These are phyloP conservation scores for Euproctis similis DNA, from an alignment of 2,888 invertebrate species.

Conservation along the genomic window DNA sequence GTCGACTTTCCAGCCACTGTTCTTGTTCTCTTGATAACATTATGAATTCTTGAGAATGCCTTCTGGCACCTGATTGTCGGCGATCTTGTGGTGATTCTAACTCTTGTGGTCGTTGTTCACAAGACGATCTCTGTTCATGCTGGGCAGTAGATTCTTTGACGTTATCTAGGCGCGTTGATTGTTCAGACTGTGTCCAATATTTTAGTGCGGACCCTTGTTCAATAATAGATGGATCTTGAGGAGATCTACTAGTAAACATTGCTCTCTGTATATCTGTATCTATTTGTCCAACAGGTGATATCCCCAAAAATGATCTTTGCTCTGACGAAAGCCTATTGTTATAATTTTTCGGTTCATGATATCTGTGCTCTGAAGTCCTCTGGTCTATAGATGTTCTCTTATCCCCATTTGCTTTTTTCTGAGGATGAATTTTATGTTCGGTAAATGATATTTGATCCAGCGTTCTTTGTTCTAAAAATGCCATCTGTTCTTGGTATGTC, in stretches of 20 bases:
- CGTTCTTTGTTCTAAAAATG: slow-evolving; percentile 1
- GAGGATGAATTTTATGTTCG: slow-evolving; percentile 9
- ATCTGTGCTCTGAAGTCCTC: background rate
- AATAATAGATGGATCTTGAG: slow-evolving; percentile 11
- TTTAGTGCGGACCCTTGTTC: slow-evolving; percentile 12
- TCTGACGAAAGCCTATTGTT: slow-evolving; percentile 5
- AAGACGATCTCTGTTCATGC: slow-evolving; percentile 3
- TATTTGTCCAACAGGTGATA: background rate
- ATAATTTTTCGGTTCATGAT: slow-evolving; percentile 7
- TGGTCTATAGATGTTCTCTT: slow-evolving; percentile 4
- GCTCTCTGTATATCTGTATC: slow-evolving; percentile 8
- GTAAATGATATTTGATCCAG: slow-evolving; percentile 5
- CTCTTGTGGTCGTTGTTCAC: slow-evolving; percentile 11
- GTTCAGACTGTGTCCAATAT: slow-evolving; percentile 7
- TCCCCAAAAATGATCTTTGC: slow-evolving; percentile 1
- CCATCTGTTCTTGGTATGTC: slow-evolving; percentile 4
- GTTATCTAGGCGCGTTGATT: slow-evolving; percentile 1
- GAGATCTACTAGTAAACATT: slow-evolving; percentile 5
- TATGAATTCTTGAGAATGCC: slow-evolving; percentile 2
- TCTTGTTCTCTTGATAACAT: slow-evolving; percentile 10
- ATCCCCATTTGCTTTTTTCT: slow-evolving; percentile 6
- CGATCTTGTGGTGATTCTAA: slow-evolving; percentile 2
- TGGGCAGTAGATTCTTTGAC: background rate
- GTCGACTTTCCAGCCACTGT: slow-evolving; percentile 2
- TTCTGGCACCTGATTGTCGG: background rate